These are phyloP conservation scores for Dendrolimus kikuchii DNA, from an alignment of 1,140 invertebrate species.

Conservation along the genomic window DNA sequence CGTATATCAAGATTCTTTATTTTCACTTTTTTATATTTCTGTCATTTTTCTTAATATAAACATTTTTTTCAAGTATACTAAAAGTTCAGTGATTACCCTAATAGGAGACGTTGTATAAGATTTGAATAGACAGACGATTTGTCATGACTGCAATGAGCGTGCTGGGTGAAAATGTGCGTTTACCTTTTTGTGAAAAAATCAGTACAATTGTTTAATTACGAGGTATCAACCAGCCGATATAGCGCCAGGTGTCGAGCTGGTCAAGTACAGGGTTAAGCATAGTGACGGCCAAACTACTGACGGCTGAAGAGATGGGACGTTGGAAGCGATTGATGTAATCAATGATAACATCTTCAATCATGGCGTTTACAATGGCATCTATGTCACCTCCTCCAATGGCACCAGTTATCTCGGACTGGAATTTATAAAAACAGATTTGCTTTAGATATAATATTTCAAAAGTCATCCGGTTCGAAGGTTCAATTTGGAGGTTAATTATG, in stretches of 20 bases:
- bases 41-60: too few relatives aligned
- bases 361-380: conserved; percentile 49
- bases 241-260: conserved; percentile 40
- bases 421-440: conserved; percentile 1
- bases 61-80: too few relatives aligned
- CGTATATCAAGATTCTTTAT: too few relatives aligned
- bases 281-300: conserved; percentile 9
- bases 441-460: neutral
- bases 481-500: too few relatives aligned
- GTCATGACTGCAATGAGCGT: too few relatives aligned
- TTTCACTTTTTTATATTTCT: too few relatives aligned
- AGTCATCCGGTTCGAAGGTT: neutral
- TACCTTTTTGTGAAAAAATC: neutral
- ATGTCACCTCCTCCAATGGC: conserved; percentile 58
- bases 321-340: conserved; percentile 49
- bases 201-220: neutral
- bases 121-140: too few relatives aligned
- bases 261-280: conserved; percentile 38
- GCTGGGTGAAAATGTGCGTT: neutral
- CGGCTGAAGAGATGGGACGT: conserved; percentile 25
- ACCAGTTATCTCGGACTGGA: conserved; percentile 34
- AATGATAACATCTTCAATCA: conserved; percentile 45
- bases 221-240: conserved; percentile 20
- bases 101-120: too few relatives aligned
- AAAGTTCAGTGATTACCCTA: too few relatives aligned